Conservation (phyloP, 2,113 vertebrate species). For the Sporophila hypoxantha region DNA sequence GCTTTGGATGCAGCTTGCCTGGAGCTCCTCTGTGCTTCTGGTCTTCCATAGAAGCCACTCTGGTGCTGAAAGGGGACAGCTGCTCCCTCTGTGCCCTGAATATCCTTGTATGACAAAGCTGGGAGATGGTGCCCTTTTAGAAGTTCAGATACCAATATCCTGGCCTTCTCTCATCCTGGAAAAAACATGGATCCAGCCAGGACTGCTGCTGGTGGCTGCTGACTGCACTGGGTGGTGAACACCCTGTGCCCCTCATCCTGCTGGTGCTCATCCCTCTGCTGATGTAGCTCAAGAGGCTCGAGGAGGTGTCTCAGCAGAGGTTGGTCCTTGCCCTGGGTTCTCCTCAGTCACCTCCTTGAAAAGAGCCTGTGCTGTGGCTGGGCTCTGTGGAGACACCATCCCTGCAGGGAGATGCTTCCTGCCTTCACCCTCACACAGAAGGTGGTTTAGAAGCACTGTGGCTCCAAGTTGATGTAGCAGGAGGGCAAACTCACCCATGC, state of each 20-base stretch:
- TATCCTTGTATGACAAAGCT: neutral
- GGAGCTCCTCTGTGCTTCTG: neutral
- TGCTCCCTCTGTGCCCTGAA: neutral
- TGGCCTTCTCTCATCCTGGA: neutral
- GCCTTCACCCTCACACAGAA: neutral
- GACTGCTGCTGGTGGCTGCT: fast-evolving
- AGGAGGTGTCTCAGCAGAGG: neutral
- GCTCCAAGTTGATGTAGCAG: fast-evolving
- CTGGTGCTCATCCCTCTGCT: neutral
- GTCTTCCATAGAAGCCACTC: neutral
- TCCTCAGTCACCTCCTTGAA: neutral
- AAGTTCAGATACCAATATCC: neutral
- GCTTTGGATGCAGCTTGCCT: neutral
- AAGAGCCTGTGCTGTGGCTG: neutral
- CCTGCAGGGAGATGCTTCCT: neutral
- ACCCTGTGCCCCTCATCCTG: neutral
- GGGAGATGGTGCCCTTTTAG: neutral
- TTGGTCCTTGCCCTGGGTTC: neutral
- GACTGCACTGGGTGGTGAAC: neutral
- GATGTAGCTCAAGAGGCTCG: fast-evolving
- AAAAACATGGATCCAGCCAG: neutral
- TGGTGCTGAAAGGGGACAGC: neutral
- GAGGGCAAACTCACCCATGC: neutral
- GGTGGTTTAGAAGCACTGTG: neutral
- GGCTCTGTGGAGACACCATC: neutral